Percentiles rank a stretch among this genome's conserved stretches.
Evolutionary conservation across 2,113 vertebrate species (phyloP).

Genomic region (Tenrec ecaudatus): DNA sequence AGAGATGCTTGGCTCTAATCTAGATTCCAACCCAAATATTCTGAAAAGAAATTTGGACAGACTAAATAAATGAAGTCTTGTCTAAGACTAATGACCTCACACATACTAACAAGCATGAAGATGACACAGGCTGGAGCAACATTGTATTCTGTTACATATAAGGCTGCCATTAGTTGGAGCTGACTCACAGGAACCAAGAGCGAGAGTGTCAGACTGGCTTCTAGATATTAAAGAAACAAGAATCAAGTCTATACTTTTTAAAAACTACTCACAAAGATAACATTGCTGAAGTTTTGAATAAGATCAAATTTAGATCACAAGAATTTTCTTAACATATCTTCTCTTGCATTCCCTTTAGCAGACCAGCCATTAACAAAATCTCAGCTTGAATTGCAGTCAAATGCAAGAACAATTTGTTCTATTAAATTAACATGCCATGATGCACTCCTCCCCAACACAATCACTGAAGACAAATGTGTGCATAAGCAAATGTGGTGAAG

Average conservation of each 20-base stretch:
- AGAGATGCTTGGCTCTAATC: background rate
- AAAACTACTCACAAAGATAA: slow-evolving; percentile 4
- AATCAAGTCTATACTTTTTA: slow-evolving; percentile 13
- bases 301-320: slow-evolving; percentile 5
- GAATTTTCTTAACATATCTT: background rate
- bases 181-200: background rate
- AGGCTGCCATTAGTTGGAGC: background rate
- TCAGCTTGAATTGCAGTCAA: background rate
- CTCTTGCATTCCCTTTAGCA: background rate
- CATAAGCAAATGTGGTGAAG: too few relatives aligned
- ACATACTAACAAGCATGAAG: background rate
- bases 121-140: background rate
- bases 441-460: too few relatives aligned
- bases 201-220: background rate
- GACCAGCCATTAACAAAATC: background rate
- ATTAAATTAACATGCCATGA: too few relatives aligned
- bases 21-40: background rate
- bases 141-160: background rate
- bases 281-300: slow-evolving; percentile 26
- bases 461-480: too few relatives aligned
- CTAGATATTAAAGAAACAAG: background rate
- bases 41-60: background rate
- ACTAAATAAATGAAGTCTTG: background rate
- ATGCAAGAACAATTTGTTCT: too few relatives aligned
- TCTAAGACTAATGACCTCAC: background rate